Conservation (phyloP, 2,888 invertebrate species). For the Patella depressa region DNA sequence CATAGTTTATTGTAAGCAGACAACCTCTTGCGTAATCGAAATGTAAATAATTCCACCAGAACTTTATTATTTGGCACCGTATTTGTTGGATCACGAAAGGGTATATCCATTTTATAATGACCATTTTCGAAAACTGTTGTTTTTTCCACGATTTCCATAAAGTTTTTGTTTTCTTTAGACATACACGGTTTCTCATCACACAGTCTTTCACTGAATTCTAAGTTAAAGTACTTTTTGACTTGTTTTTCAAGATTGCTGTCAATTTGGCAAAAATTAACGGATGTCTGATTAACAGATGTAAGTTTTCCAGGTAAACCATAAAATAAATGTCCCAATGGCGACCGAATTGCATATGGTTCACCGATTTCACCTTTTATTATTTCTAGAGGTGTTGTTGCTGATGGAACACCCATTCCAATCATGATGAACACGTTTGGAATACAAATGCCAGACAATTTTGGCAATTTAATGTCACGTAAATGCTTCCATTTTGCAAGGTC, state of each 20-base stretch:
- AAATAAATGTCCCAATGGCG: constrained; percentile 25
- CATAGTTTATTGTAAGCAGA: constrained; percentile 14
- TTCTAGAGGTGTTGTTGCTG: constrained; percentile 5
- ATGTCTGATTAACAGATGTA: background rate
- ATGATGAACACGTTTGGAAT: background rate
- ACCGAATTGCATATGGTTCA: constrained; percentile 28
- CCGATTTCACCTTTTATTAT: constrained; percentile 1
- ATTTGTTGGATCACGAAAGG: constrained; percentile 20
- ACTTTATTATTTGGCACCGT: constrained; percentile 14
- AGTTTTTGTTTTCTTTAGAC: constrained; percentile 78
- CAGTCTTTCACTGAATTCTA: constrained; percentile 40
- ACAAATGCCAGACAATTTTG: background rate
- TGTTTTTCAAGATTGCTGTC: constrained; percentile 88
- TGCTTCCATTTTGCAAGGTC: constrained; percentile 10
- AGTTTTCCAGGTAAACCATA: constrained; percentile 21
- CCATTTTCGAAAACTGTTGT: constrained; percentile 4
- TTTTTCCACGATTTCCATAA: constrained; percentile 20
- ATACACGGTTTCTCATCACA: constrained; percentile 85
- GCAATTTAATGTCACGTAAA: constrained; percentile 9
- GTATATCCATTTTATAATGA: constrained; percentile 26
- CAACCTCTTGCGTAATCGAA: constrained; percentile 17
- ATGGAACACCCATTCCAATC: constrained; percentile 15
- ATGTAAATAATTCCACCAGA: background rate
- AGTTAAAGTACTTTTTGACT: constrained; percentile 76
- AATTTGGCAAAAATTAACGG: constrained; percentile 16